Evolutionary conservation across 2,888 invertebrate species (phyloP), one percentile per base, ranked within the genome.

Genomic region (Petrolisthes manimaculis): DNA sequence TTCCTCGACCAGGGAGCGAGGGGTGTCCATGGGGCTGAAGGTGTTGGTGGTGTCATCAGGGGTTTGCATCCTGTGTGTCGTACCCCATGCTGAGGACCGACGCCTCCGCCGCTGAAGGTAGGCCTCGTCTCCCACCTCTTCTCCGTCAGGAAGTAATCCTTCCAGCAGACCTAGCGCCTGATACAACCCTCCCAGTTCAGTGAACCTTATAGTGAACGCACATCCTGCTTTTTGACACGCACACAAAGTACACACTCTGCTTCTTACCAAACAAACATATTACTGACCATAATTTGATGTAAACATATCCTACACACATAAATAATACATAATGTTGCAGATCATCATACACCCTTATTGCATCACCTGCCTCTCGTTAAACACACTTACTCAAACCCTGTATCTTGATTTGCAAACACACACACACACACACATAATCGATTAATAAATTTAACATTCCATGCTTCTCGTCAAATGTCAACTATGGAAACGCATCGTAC

Each of bases 121-220:
- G 14, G 80, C 69, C 78, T 84, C 83, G 54, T 89, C 89, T 37
- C 24, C 83, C 53, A 75, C 80, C n/a, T 86, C 83, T n/a, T 83
- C 82, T 21, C 61, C 89, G 55, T 88, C 82, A 54, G 83, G 90
- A 77, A 90, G 88, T 67, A 86, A 83, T 56, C 88, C 90, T 71
- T 90, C 89, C 85, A 91, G 84, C 77, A 91, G 88, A n/a, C 83
- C 78, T 54, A 91, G 86, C 51, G 89, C 87, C 91, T 91, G 89
- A 71, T n/a, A 71, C 71, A 71, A 71, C 6, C n/a, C 71, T 71
- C 6, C 71, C 21, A 18, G n/a, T n/a, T 71, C 71, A 71, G 71
- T 21, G 21, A n/a, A n/a, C n/a, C 71, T 6, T n/a, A n/a, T n/a
- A 71, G 37, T 37, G 37, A 37, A 37, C 37, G 37, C 37, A 37